Evolutionary conservation across 2,888 invertebrate species (phyloP).

Genomic region (Monoplex corrugatus): DNA sequence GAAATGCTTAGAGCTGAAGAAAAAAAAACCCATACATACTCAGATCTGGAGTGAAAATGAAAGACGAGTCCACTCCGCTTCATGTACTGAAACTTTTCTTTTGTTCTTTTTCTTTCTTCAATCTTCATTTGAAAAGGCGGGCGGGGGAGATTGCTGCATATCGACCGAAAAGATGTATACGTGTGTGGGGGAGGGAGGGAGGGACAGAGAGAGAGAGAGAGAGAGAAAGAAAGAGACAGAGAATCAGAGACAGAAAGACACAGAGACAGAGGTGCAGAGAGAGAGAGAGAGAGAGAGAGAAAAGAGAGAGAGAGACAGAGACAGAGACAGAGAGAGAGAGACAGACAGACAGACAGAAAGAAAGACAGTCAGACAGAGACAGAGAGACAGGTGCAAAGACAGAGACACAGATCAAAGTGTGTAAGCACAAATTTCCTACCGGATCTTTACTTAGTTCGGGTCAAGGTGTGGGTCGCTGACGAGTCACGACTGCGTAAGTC

Average conservation of each 20-base stretch:
- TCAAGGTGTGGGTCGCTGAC: too few relatives aligned
- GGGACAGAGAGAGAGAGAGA: neutral
- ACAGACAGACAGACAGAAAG: neutral
- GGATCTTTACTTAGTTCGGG: too few relatives aligned
- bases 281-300: neutral
- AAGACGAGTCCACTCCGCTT: too few relatives aligned
- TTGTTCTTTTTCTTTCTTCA: too few relatives aligned
- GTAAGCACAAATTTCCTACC: neutral
- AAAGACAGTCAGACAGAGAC: neutral
- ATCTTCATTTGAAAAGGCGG: too few relatives aligned
- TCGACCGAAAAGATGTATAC: too few relatives aligned
- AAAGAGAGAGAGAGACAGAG: neutral
- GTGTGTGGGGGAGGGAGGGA: neutral
- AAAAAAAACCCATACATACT: too few relatives aligned
- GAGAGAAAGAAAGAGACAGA: constrained; percentile 14
- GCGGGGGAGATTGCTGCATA: too few relatives aligned
- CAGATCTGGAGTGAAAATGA: too few relatives aligned
- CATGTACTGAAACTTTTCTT: too few relatives aligned
- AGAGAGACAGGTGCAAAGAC: neutral
- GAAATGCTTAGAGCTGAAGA: too few relatives aligned
- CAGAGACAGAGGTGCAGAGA: neutral
- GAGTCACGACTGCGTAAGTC: too few relatives aligned
- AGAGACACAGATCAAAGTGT: neutral
- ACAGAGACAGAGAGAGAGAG: neutral
- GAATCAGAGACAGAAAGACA: neutral